These are phyloP conservation scores for Willowsia nigromaculata DNA, from an alignment of 2,888 invertebrate species.

Conservation along the genomic window DNA sequence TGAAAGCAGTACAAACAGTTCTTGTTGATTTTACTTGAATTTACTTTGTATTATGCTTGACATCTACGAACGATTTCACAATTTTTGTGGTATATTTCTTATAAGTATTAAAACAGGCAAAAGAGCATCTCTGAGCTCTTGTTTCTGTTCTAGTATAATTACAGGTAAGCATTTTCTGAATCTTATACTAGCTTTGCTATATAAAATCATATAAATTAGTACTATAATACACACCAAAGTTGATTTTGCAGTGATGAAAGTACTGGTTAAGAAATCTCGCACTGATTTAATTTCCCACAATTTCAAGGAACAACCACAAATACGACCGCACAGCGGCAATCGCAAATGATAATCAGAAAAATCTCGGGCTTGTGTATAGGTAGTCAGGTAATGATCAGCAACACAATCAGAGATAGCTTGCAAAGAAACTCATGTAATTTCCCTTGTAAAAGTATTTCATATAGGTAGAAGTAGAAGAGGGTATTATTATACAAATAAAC, in stretches of 20 bases:
- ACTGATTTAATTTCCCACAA: slow-evolving; percentile 36
- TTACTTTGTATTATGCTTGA: neutral
- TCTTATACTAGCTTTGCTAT: neutral
- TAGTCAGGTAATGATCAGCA: neutral
- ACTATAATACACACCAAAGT: neutral
- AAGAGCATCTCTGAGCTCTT: neutral
- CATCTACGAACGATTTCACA: neutral
- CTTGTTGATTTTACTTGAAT: neutral
- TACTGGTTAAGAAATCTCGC: neutral
- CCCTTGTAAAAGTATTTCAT: neutral
- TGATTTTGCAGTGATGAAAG: neutral
- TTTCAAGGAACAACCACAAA: slow-evolving; percentile 44
- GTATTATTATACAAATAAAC: no score
- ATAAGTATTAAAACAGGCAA: neutral
- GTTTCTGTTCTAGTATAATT: neutral
- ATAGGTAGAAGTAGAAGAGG: neutral
- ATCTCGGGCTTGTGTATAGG: slow-evolving; percentile 24
- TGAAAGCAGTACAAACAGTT: neutral
- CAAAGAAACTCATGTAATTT: neutral
- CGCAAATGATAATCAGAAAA: slow-evolving; percentile 17
- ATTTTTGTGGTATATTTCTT: neutral
- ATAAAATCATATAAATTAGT: no score
- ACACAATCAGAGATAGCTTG: slow-evolving; percentile 9
- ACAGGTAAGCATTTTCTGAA: neutral
- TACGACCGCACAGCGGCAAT: slow-evolving; percentile 43